A percentile compares a stretch with the other conserved stretches of the same genome.
Conservation (phyloP, 2,797 vertebrate genomes). For the Leuciscus waleckii region DNA sequence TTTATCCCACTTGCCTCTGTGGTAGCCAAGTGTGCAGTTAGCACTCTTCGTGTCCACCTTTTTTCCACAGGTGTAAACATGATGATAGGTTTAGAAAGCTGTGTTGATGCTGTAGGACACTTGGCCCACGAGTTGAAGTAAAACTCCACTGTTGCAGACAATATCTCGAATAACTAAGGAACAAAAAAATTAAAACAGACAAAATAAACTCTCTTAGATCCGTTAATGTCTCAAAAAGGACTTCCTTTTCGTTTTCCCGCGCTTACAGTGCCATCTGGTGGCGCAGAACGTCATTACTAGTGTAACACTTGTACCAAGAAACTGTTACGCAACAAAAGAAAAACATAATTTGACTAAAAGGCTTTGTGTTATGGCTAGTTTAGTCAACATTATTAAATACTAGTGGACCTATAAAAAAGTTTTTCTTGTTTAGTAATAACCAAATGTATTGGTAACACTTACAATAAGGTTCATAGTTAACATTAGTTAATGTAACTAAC, state of each 20-base stretch:
- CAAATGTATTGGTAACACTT: not conserved
- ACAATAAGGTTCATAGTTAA: too few species aligned
- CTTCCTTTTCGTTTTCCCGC: constrained; percentile 54
- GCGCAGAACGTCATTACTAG: constrained; percentile 45
- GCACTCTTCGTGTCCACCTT: not conserved
- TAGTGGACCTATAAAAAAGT: not conserved
- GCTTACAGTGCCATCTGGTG: constrained; percentile 80
- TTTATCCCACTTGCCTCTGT: constrained; percentile 14
- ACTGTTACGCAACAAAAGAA: not conserved
- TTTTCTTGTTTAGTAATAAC: not conserved
- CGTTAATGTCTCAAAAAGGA: not conserved
- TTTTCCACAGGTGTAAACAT: not conserved
- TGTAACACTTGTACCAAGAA: not conserved
- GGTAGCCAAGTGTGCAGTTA: not conserved
- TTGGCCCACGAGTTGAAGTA: not conserved
- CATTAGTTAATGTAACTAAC: too few species aligned
- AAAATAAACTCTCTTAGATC: too few species aligned
- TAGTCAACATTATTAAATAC: not conserved
- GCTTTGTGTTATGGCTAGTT: not conserved
- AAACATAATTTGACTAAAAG: not conserved
- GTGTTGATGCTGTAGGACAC: not conserved
- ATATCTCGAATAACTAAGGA: not conserved
- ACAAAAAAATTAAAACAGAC: not conserved
- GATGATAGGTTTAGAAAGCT: not conserved
- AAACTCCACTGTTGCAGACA: not conserved